Evolutionary conservation across 2,113 vertebrate species (phyloP).

Genomic region (Grus americana): DNA sequence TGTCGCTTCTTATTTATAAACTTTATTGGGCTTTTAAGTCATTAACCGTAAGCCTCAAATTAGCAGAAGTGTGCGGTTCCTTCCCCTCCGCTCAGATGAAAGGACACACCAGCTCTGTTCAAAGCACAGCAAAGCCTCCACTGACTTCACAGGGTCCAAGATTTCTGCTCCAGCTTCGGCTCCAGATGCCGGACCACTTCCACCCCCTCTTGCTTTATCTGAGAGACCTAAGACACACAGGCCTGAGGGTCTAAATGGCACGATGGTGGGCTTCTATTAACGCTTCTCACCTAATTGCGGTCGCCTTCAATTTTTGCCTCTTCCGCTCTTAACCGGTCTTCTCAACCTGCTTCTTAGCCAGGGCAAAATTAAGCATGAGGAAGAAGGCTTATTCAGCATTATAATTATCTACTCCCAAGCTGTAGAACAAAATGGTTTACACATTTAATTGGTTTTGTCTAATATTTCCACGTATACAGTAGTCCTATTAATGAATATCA

Average conservation of each 20-base stretch:
- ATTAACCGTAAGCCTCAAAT: background rate
- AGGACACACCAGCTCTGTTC: background rate
- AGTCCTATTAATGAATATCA: conserved; percentile 49
- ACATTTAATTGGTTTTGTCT: conserved; percentile 56
- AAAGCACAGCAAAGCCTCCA: background rate
- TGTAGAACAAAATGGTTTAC: conserved; percentile 57
- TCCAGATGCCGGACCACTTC: background rate
- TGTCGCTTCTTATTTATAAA: background rate
- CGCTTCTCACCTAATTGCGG: background rate
- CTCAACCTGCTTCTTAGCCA: conserved; percentile 11
- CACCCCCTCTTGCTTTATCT: background rate
- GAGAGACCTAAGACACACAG: conserved; percentile 2
- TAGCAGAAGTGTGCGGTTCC: background rate
- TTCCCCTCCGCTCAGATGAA: background rate
- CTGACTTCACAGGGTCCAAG: background rate
- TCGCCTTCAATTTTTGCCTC: conserved; percentile 28
- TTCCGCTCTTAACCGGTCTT: background rate
- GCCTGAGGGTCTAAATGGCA: conserved; percentile 40
- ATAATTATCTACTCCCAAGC: conserved; percentile 47
- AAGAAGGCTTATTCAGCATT: conserved; percentile 62
- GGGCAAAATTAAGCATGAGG: conserved; percentile 39
- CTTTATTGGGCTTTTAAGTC: background rate
- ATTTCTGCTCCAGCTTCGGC: background rate
- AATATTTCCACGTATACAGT: conserved; percentile 35
- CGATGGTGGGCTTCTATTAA: background rate